Base-by-base conservation (phyloP, 1,140 invertebrate genomes). In the Manduca sexta region DNA sequence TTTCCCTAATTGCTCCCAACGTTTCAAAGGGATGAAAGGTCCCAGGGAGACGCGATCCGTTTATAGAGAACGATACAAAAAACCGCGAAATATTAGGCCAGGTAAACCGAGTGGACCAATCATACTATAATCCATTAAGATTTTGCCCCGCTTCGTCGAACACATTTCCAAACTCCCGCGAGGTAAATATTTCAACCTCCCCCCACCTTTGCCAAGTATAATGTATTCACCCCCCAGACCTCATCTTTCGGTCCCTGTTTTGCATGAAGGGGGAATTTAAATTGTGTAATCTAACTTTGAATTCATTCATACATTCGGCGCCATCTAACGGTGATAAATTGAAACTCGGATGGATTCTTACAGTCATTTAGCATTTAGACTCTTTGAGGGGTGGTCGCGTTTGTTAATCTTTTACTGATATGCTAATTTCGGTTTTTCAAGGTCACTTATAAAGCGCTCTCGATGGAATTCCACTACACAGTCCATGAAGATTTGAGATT, bases 201-300 rank as follows among this genome's bases (percentile, higher is more conserved):
- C 49, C 61, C 56, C 52, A 53, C 55, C 55, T 61, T 63, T 51
- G 56, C 46, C 53, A 56, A 62, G 67, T 70, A 70, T 83, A 82
- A 83, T 83, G 68, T 81, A 81, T 80, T 78, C 62, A 52, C 66
- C 74, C 61, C 67, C 75, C 65, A 79, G 54, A 78, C 78, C 78
- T 82, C 82, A 81, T 84, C 81, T 78, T 81, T 76, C 61, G 69
- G 52, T 66, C 77, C 79, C 82, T 85, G 76, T 83, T 85, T 85
- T 85, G 79, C 79, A 83, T 83, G 70, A 79, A 80, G 77, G 76
- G 82, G 73, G 76, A 83, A 85, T 85, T 85, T 85, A 85, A 85
- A 85, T 85, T 82, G 79, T 82, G 73, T 83, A 85, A 85, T 85
- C 82, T 83, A 85, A 85, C 82, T 85, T 85, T 83, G 74, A 85